Conservation (phyloP, 2,113 vertebrate species). For the Pseudopipra pipra region DNA sequence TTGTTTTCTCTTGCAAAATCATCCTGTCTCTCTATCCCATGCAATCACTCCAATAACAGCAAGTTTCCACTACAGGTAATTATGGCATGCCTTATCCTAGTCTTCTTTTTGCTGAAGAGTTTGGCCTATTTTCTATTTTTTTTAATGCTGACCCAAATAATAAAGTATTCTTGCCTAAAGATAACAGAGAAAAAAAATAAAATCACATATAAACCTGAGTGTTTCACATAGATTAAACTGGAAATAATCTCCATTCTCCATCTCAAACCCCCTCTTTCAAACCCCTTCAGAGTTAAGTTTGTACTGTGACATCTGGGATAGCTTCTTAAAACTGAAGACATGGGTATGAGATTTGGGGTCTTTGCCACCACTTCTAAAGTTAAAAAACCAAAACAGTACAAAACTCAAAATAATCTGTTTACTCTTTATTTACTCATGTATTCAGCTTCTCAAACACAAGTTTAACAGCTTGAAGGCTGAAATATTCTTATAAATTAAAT, state of each 20-base stretch:
- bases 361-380: not conserved
- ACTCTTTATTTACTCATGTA: constrained; percentile 9
- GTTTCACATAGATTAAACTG: not conserved
- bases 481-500: constrained; percentile 22
- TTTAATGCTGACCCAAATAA: constrained; percentile 44
- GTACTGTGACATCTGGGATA: not conserved
- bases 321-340: not conserved
- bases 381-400: not conserved
- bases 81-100: constrained; percentile 65
- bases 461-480: not conserved
- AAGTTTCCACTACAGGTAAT: constrained; percentile 63
- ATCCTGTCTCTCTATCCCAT: constrained; percentile 14
- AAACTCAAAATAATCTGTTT: not conserved
- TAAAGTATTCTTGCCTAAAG: not conserved
- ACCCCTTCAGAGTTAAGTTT: not conserved
- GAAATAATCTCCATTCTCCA: not conserved
- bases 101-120: constrained; percentile 67
- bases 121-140: constrained; percentile 69
- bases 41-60: constrained; percentile 30
- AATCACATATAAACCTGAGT: not conserved
- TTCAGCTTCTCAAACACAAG: constrained; percentile 11
- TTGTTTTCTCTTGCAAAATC: constrained; percentile 34
- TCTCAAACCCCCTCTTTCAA: not conserved
- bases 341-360: not conserved
- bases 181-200: not conserved